Evolutionary conservation across 2,797 vertebrate species (phyloP).

Genomic region (Danio choprae): DNA sequence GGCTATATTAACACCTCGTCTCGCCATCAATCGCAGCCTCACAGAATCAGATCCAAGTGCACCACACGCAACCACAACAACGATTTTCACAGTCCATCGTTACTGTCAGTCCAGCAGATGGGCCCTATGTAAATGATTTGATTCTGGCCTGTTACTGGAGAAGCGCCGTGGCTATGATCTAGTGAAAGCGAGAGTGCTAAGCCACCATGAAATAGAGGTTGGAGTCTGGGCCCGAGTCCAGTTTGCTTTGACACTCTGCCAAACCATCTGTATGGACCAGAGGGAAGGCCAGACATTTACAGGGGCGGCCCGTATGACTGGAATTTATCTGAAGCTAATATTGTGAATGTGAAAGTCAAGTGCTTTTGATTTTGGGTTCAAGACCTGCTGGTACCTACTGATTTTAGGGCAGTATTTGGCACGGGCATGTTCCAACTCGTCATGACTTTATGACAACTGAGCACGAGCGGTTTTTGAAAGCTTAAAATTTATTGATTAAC

Average conservation of each 20-base stretch:
- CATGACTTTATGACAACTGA: neutral
- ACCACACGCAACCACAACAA: slow-evolving; percentile 38
- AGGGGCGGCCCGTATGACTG: slow-evolving; percentile 63
- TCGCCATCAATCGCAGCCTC: slow-evolving; percentile 67
- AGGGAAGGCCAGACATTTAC: slow-evolving; percentile 71
- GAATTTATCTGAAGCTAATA: slow-evolving; percentile 72
- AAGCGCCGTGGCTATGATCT: slow-evolving; percentile 74
- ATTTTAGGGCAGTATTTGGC: slow-evolving; percentile 33
- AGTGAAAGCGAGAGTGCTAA: slow-evolving; percentile 79
- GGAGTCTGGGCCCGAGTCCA: slow-evolving; percentile 77
- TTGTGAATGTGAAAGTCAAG: slow-evolving; percentile 66
- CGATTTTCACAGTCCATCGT: slow-evolving; percentile 56
- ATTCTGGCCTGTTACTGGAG: slow-evolving; percentile 52
- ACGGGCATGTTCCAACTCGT: neutral
- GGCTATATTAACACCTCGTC: slow-evolving; percentile 63
- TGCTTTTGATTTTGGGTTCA: slow-evolving; percentile 63
- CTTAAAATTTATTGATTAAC: no score
- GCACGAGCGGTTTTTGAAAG: slow-evolving; percentile 16
- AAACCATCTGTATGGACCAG: slow-evolving; percentile 80
- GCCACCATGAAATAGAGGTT: slow-evolving; percentile 83
- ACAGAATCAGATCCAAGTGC: slow-evolving; percentile 58
- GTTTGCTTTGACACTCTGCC: slow-evolving; percentile 82
- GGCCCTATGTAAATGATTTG: slow-evolving; percentile 57
- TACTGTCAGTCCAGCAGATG: slow-evolving; percentile 48
- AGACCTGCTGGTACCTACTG: slow-evolving; percentile 58